phyloP scores from a whole-genome alignment of 1,140 invertebrate species.

The Centruroides vittatus region DNA sequence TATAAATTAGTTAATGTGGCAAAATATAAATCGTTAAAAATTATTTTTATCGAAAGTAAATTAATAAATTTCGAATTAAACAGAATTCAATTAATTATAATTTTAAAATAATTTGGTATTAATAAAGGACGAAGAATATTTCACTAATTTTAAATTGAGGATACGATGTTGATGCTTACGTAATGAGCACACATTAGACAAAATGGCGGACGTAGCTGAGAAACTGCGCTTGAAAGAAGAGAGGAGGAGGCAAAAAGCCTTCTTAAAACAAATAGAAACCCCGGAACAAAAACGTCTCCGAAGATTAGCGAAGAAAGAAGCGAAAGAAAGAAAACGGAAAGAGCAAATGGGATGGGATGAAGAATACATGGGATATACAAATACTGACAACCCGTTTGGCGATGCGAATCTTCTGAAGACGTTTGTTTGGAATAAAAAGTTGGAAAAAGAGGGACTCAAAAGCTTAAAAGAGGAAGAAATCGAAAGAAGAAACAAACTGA shows the following conservation, averaged over 20 bases:
- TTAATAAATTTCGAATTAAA: too few species aligned
- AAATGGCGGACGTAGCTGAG: too few species aligned
- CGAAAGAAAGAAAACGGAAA: constrained; percentile 73
- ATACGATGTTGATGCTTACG: too few species aligned
- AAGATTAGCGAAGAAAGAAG: constrained; percentile 74
- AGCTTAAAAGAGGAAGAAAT: constrained; percentile 65
- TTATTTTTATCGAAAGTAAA: too few species aligned
- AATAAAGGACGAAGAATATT: too few species aligned
- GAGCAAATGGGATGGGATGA: constrained; percentile 92
- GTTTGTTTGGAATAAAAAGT: constrained; percentile 94
- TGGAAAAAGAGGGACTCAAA: constrained; percentile 82
- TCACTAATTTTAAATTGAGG: too few species aligned
- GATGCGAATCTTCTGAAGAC: constrained; percentile 83
- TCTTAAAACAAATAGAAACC: constrained; percentile 78
- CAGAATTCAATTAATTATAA: too few species aligned
- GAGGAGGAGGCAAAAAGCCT: constrained; percentile 56
- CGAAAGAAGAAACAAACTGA: constrained; percentile 65
- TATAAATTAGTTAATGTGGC: too few species aligned
- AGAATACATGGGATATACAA: constrained; percentile 87
- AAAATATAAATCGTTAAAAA: too few species aligned
- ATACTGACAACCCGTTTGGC: constrained; percentile 96
- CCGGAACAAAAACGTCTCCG: constrained; percentile 84
- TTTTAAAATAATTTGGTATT: too few species aligned
- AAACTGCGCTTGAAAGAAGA: constrained; percentile 35
- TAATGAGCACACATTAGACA: too few species aligned